Evolutionary conservation across 2,797 vertebrate species (phyloP), one percentile per base, ranked within the genome.

Genomic region (Babyrousa celebensis): DNA sequence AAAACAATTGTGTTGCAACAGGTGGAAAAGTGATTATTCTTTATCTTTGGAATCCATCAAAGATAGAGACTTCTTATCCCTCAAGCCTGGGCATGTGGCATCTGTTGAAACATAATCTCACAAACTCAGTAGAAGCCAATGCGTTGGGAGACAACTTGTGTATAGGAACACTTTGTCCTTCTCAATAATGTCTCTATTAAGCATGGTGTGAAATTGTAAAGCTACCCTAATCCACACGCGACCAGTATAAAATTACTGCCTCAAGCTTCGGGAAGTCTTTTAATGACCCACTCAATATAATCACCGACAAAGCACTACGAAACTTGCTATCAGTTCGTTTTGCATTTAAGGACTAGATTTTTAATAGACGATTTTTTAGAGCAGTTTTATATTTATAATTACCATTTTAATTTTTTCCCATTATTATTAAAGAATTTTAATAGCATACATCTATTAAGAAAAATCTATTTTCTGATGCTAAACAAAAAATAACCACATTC

Each of bases 21-120:
- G 56, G 29, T 96, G 97, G 95, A 70, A 97, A 98, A 80, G 79
- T 74, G 96, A 72, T 93, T 91, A 60, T 91, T 56, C 72, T 97
- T 97, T 97, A 68, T 87, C 88, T 96, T 97, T 95, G 80, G 93
- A 92, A 85, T 96, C 96, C 92, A 95, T 95, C 94, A 96, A 89
- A 97, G 95, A 95, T 72, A 68, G 75, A 94, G 93, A 80, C 68
- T 92, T 94, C 92, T 80, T 96, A 98, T 97, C 89, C 91, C 62
- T 95, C 56, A 94, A 83, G 62, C 67, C 56, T 74, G 17, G 52
- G 96, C 95, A 94, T 65, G 74, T 97, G 96, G 23, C 84, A 91
- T 97, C 93, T 97, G 86, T 97, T 97, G 93, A 98, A 98, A 97
- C 8, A 4, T 48, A 97, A 97, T 65, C 91, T 96, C 89, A 36